Evolutionary conservation across 1,140 invertebrate genomes (phyloP).

Genomic region (Neotoxoptera formosana): DNA sequence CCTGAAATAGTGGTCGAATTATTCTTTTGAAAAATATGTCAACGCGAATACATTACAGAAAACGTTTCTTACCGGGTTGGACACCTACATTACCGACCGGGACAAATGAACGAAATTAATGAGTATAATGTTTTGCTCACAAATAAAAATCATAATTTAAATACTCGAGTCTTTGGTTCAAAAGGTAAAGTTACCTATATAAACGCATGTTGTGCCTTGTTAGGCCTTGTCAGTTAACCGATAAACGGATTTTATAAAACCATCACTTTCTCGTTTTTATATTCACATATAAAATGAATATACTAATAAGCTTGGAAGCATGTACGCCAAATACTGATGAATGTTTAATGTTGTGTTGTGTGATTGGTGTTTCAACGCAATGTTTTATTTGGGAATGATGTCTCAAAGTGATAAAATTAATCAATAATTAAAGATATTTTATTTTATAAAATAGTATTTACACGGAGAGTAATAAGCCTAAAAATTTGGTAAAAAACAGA

Average conservation of each 20-base stretch:
- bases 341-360: neutral
- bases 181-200: neutral
- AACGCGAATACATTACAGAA: neutral
- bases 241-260: neutral
- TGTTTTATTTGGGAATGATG: neutral
- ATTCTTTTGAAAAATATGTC: neutral
- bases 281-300: neutral
- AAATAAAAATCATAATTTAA: neutral
- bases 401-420: neutral
- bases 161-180: neutral
- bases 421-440: neutral
- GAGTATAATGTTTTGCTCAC: no score
- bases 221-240: no score
- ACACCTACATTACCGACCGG: neutral
- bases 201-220: neutral
- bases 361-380: neutral
- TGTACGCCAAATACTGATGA: neutral
- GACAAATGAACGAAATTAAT: neutral
- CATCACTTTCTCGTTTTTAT: neutral
- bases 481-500: neutral
- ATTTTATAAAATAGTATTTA: neutral
- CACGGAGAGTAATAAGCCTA: neutral
- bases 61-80: neutral
- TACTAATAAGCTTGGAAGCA: neutral
- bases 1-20: neutral